These are phyloP conservation scores for Lophotriccus pileatus DNA, from an alignment of 2,797 vertebrate species.

Conservation along the genomic window DNA sequence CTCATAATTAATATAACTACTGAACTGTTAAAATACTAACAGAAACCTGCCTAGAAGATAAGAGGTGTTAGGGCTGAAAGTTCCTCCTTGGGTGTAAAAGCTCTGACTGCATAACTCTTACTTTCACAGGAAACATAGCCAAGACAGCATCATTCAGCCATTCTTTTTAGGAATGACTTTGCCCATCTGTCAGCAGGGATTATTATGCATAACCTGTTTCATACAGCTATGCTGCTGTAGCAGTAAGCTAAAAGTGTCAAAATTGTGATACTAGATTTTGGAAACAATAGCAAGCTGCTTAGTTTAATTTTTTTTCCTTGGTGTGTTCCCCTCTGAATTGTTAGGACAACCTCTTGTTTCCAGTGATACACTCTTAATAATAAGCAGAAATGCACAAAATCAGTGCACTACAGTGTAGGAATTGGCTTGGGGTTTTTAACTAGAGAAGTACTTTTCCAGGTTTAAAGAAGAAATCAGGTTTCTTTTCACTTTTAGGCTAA, in stretches of 20 bases:
- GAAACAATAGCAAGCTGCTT: not conserved
- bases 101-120: not conserved
- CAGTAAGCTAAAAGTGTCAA: conserved; percentile 14
- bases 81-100: not conserved
- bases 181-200: conserved; percentile 16
- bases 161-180: conserved; percentile 42
- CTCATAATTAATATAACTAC: not conserved
- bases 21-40: not conserved
- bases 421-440: not conserved
- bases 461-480: not conserved
- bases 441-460: not conserved
- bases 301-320: fast-evolving
- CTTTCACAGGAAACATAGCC: not conserved
- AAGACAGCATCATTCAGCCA: not conserved
- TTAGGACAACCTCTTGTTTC: not conserved
- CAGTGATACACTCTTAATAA: not conserved
- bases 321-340: not conserved
- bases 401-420: not conserved
- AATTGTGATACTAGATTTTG: not conserved
- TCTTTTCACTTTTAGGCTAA: not conserved
- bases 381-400: not conserved
- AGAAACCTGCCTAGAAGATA: not conserved
- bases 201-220: conserved; percentile 42
- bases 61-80: not conserved
- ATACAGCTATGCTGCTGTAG: not conserved